These are phyloP conservation scores for Campylomormyrus tamandua DNA, from an alignment of 2,113 vertebrate species.

Conservation along the genomic window DNA sequence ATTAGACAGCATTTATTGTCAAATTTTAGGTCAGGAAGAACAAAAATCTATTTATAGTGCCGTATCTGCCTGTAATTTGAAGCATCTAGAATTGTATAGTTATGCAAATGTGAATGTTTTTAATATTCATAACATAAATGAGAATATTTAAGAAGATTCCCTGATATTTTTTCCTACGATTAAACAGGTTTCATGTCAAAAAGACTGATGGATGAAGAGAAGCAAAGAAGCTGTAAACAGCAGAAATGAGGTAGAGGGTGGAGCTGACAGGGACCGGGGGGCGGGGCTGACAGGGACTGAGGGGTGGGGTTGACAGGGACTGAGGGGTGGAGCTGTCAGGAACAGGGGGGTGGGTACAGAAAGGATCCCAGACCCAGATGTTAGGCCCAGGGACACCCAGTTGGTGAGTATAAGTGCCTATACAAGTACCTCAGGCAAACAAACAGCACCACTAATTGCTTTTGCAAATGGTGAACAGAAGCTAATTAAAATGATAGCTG, in stretches of 20 bases:
- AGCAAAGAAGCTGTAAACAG: neutral
- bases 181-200: neutral
- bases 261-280: neutral
- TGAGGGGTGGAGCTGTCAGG: neutral
- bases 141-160: neutral
- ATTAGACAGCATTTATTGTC: neutral
- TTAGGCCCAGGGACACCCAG: constrained; percentile 34
- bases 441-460: constrained; percentile 19
- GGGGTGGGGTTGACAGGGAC: no score
- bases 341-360: neutral
- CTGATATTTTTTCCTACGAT: neutral
- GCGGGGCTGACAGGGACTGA: neutral
- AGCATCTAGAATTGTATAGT: neutral
- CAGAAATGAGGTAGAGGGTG: neutral
- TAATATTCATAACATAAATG: neutral
- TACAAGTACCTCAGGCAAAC: constrained; percentile 16
- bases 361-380: constrained; percentile 34
- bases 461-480: constrained; percentile 18
- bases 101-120: neutral
- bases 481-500: constrained; percentile 28
- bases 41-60: neutral
- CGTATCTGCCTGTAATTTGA: neutral
- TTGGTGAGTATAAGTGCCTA: constrained; percentile 13
- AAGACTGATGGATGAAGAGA: neutral
- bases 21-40: neutral